Evolutionary conservation across 2,113 vertebrate genomes (phyloP).

Genomic region (Hypomesus transpacificus): DNA sequence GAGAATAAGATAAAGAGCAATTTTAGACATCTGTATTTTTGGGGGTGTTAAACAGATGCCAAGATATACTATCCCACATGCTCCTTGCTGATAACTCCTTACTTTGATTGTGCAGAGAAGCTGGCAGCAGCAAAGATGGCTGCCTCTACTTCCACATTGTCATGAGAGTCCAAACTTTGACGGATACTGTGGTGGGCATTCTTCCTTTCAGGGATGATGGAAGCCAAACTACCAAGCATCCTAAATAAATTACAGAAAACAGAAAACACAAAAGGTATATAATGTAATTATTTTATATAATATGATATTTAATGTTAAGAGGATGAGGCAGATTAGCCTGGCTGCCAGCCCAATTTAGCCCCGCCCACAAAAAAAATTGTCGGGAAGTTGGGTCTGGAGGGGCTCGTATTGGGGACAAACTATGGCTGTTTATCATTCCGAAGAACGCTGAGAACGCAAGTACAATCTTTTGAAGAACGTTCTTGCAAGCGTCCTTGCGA

Average conservation of each 20-base stretch:
- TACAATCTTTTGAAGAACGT: too few species aligned
- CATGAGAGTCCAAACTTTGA: conserved; percentile 97
- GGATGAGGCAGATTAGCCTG: not conserved
- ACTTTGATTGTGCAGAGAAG: conserved; percentile 98
- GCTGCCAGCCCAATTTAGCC: too few species aligned
- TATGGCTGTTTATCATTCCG: too few species aligned
- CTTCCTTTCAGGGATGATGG: conserved; percentile 96
- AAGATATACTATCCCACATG: not conserved
- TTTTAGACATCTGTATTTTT: not conserved
- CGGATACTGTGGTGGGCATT: conserved; percentile 98
- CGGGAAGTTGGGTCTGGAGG: too few species aligned
- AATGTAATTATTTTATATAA: too few species aligned
- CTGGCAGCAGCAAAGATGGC: conserved; percentile 97
- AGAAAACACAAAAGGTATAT: not conserved
- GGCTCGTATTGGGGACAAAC: too few species aligned
- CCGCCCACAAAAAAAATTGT: too few species aligned
- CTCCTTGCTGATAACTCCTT: conserved; percentile 37
- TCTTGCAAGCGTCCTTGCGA: too few species aligned
- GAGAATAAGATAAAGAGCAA: conserved; percentile 1
- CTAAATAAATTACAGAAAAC: conserved; percentile 60
- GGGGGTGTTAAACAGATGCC: not conserved
- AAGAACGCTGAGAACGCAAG: too few species aligned
- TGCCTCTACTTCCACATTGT: conserved; percentile 96
- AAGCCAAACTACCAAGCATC: conserved; percentile 96
- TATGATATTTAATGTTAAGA: too few species aligned